A percentile compares a stretch with the other conserved stretches of the same genome.
Evolutionary conservation across 2,113 vertebrate species (phyloP).

Genomic region (Campylomormyrus numenius): DNA sequence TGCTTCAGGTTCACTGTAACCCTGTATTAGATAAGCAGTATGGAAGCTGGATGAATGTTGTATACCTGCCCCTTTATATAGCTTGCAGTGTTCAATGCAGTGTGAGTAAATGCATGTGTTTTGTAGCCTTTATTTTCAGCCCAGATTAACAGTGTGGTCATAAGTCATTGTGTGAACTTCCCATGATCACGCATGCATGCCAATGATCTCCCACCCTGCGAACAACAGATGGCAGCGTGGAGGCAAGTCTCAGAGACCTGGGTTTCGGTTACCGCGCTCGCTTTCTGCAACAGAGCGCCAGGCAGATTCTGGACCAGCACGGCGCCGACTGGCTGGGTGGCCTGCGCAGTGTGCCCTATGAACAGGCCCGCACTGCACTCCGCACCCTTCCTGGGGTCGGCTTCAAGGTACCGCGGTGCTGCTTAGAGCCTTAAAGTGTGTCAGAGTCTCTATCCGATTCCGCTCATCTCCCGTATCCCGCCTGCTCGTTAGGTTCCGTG

Average conservation of each 20-base stretch:
- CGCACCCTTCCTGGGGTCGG: conserved; percentile 82
- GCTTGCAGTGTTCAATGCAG: neutral
- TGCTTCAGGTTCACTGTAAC: neutral
- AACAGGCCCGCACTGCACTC: conserved; percentile 69
- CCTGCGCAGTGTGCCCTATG: conserved; percentile 64
- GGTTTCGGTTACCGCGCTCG: conserved; percentile 89
- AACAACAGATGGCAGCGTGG: conserved; percentile 61
- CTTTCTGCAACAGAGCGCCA: conserved; percentile 74
- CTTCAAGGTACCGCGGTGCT: conserved; percentile 64
- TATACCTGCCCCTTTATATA: neutral
- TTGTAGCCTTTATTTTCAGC: neutral
- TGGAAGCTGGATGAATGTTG: neutral
- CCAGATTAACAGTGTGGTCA: neutral
- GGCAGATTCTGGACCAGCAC: conserved; percentile 60
- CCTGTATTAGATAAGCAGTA: neutral
- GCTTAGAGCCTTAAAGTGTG: neutral
- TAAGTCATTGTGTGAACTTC: neutral
- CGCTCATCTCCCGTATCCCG: neutral
- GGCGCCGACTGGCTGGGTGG: conserved; percentile 63
- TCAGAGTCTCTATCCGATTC: neutral
- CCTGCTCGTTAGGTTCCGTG: neutral
- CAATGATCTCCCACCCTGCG: neutral
- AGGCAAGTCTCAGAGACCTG: conserved; percentile 68
- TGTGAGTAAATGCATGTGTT: neutral
- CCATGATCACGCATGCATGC: neutral